Conservation (phyloP, 2,797 vertebrate species). For the Hydrolagus colliei region DNA sequence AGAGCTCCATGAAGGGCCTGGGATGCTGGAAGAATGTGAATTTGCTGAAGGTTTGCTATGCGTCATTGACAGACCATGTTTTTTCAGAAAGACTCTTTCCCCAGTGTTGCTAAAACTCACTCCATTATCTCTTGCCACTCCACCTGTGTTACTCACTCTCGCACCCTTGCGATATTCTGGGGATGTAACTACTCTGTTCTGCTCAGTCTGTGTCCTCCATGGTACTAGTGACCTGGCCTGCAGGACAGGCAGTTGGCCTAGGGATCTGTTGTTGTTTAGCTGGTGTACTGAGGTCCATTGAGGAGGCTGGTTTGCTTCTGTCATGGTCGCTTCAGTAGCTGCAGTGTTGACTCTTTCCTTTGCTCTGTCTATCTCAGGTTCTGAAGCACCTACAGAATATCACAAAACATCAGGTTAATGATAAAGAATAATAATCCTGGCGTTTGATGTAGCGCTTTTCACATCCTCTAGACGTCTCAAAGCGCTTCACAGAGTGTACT, state of each 20-base stretch:
- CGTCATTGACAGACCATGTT: conserved; percentile 37
- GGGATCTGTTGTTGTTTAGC: not conserved
- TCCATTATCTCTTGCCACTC: not conserved
- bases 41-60: conserved; percentile 38
- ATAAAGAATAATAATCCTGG: not conserved
- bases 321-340: not conserved
- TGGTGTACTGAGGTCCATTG: conserved; percentile 2
- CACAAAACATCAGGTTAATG: not conserved
- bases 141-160: conserved; percentile 37
- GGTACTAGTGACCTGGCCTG: not conserved
- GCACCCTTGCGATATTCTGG: conserved; percentile 18
- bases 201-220: not conserved
- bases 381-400: not conserved
- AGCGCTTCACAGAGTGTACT: too few species aligned
- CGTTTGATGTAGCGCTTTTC: too few species aligned
- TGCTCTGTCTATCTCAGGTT: not conserved
- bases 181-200: conserved; percentile 4
- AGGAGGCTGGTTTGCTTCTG: not conserved
- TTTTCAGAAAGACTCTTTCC: conserved; percentile 39
- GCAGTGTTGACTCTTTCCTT: not conserved
- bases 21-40: conserved; percentile 34
- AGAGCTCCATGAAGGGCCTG: conserved; percentile 41
- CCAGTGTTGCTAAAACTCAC: not conserved
- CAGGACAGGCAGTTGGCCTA: not conserved
- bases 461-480: too few species aligned